Conservation (phyloP, 1,140 invertebrate genomes). For the Patella vulgata region DNA sequence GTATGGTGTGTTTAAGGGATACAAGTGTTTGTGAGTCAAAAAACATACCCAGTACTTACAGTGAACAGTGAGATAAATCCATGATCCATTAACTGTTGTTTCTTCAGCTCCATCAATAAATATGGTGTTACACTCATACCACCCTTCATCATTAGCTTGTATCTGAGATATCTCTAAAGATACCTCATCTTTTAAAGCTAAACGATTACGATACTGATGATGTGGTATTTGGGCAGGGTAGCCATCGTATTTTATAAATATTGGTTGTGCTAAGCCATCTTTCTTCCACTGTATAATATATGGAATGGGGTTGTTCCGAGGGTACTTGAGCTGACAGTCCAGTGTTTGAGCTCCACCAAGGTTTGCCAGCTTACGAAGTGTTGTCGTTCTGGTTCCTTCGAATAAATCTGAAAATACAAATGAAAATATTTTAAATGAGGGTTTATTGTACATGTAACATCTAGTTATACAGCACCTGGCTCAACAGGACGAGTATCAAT, state of each 20-base stretch:
- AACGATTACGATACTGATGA: constrained; percentile 68
- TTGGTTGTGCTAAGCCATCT: constrained; percentile 76
- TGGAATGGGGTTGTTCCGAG: constrained; percentile 91
- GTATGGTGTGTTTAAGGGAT: too few relatives aligned
- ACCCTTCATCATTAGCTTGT: constrained; percentile 91
- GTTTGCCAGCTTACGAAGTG: constrained; percentile 75
- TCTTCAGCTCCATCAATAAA: constrained; percentile 83
- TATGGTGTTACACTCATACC: constrained; percentile 97
- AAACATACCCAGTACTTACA: constrained; percentile 73
- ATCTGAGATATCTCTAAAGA: constrained; percentile 79
- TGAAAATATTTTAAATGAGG: too few relatives aligned
- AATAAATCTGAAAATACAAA: too few relatives aligned
- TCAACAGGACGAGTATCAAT: too few relatives aligned
- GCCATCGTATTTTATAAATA: constrained; percentile 79
- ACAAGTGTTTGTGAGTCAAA: too few relatives aligned
- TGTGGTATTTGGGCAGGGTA: constrained; percentile 86
- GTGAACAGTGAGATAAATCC: constrained; percentile 96
- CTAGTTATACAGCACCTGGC: too few relatives aligned
- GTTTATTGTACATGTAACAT: too few relatives aligned
- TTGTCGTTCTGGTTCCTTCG: constrained; percentile 9
- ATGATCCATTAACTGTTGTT: constrained; percentile 80
- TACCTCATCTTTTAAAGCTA: constrained; percentile 8
- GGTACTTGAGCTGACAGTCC: constrained; percentile 96
- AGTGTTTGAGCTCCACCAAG: constrained; percentile 94
- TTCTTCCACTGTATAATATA: constrained; percentile 98